Evolutionary conservation across 2,113 vertebrate species (phyloP).

Genomic region (Ptilorrhoa leucosticta): DNA sequence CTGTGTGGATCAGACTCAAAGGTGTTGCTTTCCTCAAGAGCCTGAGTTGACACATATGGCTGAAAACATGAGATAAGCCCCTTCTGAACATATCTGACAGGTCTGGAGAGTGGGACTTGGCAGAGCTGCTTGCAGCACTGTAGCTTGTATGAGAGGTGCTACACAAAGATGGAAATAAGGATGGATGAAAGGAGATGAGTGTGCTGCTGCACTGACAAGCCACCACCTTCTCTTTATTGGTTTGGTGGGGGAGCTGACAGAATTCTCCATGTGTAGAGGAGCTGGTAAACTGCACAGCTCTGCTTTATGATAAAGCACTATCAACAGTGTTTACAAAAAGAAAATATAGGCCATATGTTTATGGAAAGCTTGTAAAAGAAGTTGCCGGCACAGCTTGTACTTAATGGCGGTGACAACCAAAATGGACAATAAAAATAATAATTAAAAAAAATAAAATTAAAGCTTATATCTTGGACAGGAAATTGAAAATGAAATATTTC

Average conservation of each 20-base stretch:
- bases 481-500: slow-evolving; percentile 51
- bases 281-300: neutral
- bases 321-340: neutral
- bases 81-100: neutral
- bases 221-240: neutral
- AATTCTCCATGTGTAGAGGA: neutral
- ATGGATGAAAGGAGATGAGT: neutral
- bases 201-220: neutral
- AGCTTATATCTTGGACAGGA: neutral
- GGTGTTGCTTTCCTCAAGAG: neutral
- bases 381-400: neutral
- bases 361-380: neutral
- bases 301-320: neutral
- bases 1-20: neutral
- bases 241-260: neutral
- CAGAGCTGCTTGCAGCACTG: neutral
- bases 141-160: neutral
- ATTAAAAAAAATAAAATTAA: neutral
- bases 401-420: neutral
- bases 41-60: too few relatives aligned
- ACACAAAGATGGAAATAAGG: neutral
- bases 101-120: neutral
- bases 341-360: neutral
- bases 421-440: neutral
- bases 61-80: neutral